Evolutionary conservation across 2,888 invertebrate genomes (phyloP).

Genomic region (Drosophila glabriapex): DNA sequence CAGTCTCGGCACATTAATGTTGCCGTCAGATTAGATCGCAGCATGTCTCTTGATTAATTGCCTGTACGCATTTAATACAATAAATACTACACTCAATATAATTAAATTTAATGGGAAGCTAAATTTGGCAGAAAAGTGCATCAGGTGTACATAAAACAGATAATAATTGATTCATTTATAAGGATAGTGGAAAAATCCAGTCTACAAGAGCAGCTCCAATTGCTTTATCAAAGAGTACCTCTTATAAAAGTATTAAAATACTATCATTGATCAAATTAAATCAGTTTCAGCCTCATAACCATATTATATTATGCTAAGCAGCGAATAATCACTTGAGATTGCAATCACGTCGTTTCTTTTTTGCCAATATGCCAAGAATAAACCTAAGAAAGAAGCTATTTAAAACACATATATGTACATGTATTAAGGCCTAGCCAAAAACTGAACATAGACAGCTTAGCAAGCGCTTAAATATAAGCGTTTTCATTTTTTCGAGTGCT

Average conservation of each 20-base stretch:
- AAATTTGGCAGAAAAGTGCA: not conserved
- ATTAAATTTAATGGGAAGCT: not conserved
- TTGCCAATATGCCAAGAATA: not conserved
- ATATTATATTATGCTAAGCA: not conserved
- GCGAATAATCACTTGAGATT: not conserved
- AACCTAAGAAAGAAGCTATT: not conserved
- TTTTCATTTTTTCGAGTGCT: constrained; percentile 3
- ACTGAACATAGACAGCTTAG: constrained; percentile 1
- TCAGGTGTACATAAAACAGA: not conserved
- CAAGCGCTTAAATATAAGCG: constrained; percentile 1
- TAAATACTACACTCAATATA: not conserved
- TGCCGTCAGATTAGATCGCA: constrained; percentile 51
- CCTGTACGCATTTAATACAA: not conserved
- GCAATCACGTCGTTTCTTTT: not conserved
- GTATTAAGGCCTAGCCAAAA: not conserved
- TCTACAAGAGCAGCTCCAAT: not conserved
- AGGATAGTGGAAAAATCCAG: too few relatives aligned
- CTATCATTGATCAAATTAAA: not conserved
- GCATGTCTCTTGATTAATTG: constrained; percentile 20
- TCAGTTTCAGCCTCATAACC: not conserved
- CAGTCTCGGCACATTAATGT: constrained; percentile 48
- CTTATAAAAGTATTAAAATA: not conserved
- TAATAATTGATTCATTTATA: not conserved
- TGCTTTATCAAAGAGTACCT: not conserved
- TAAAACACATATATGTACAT: not conserved